These are phyloP conservation scores for Apteryx mantelli DNA, from an alignment of 2,113 vertebrate genomes.

Conservation along the genomic window DNA sequence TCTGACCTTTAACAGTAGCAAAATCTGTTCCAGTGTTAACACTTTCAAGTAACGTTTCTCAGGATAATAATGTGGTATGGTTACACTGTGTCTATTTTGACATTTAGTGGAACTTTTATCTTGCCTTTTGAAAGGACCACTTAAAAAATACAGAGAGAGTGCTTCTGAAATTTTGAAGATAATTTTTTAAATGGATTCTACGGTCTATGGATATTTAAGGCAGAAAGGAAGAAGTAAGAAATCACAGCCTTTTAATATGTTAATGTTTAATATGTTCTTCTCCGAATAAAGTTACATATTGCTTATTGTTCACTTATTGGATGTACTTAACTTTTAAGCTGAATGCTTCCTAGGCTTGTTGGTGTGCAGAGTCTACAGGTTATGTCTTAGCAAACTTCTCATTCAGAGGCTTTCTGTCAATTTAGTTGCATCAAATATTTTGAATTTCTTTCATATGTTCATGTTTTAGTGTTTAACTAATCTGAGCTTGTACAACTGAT, in stretches of 20 bases:
- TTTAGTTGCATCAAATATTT: background rate
- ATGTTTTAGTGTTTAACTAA: background rate
- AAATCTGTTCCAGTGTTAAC: background rate
- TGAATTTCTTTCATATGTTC: background rate
- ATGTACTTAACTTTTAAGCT: background rate
- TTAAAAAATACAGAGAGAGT: background rate
- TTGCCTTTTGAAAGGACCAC: background rate
- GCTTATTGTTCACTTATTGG: background rate
- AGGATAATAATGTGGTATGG: background rate
- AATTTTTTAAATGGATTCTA: background rate
- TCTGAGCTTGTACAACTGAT: background rate
- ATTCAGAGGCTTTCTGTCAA: background rate
- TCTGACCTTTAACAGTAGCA: constrained; percentile 29
- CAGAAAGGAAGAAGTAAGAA: background rate
- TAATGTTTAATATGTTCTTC: background rate
- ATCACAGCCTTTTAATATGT: background rate
- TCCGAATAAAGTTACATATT: background rate
- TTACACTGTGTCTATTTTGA: background rate
- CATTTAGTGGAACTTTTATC: background rate
- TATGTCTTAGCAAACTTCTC: background rate
- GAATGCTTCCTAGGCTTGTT: background rate
- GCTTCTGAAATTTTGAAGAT: background rate
- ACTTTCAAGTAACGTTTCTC: constrained; percentile 30
- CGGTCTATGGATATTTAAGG: background rate
- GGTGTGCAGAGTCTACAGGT: background rate